Percentiles rank a stretch among this genome's conserved stretches.
phyloP scores from a whole-genome alignment of 2,113 vertebrate species.

The Pluvianellus socialis region DNA sequence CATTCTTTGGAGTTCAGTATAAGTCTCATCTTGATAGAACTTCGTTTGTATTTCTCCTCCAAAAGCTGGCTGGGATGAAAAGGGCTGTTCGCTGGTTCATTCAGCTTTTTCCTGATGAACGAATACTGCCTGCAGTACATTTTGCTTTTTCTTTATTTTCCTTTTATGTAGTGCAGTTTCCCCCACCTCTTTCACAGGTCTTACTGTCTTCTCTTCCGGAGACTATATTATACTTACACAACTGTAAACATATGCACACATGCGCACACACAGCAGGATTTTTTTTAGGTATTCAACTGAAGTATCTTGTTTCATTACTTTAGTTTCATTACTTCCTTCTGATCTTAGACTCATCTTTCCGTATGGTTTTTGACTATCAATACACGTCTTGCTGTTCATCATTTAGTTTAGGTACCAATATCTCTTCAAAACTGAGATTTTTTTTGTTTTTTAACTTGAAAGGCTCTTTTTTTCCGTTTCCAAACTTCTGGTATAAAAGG shows the following conservation, averaged over 20 bases:
- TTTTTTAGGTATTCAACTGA: neutral
- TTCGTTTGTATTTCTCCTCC: neutral
- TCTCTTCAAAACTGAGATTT: neutral
- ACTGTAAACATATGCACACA: neutral
- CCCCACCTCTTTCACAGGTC: neutral
- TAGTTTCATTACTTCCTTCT: neutral
- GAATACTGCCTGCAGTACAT: neutral
- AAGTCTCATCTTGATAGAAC: neutral
- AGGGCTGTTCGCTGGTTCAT: neutral
- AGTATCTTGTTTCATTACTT: neutral
- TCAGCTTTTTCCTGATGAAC: neutral
- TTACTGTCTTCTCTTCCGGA: neutral
- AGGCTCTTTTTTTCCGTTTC: neutral
- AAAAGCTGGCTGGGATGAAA: neutral
- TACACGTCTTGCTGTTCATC: neutral
- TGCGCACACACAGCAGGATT: fast-evolving
- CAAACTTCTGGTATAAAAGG: neutral
- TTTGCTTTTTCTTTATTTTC: neutral
- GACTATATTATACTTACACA: neutral
- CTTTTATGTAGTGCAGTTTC: neutral
- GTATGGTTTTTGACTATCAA: neutral
- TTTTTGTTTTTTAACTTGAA: neutral
- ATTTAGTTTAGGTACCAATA: neutral
- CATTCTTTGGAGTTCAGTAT: neutral
- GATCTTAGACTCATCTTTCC: neutral